A percentile compares a stretch with the other conserved stretches of the same genome.
phyloP scores from a whole-genome alignment of 2,113 vertebrate species.

The Poeciliopsis prolifica region DNA sequence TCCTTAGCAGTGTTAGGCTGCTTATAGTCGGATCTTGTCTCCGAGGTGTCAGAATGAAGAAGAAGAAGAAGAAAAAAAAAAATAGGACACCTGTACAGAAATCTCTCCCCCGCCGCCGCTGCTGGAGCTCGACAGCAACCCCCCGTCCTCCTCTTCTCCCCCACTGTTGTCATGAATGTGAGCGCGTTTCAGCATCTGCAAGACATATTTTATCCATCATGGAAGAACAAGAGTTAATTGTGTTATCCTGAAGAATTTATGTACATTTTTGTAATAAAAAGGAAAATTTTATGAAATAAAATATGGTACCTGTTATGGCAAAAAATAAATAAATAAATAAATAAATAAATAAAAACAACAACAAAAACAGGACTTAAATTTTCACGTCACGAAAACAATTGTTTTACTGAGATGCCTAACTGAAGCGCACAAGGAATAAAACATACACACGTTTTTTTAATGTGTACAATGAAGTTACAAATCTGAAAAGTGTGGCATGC shows the following conservation, averaged over 20 bases:
- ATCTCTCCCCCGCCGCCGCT: conserved; percentile 12
- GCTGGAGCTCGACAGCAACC: conserved; percentile 24
- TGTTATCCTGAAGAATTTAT: neutral
- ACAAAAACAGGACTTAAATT: too few relatives aligned
- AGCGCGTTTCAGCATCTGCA: conserved; percentile 16
- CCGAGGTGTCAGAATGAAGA: conserved; percentile 54
- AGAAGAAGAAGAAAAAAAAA: neutral
- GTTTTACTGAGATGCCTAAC: too few relatives aligned
- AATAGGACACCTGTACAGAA: conserved; percentile 71
- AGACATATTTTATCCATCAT: conserved; percentile 18
- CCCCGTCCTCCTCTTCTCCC: conserved; percentile 12
- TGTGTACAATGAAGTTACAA: too few relatives aligned
- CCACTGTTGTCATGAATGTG: conserved; percentile 44
- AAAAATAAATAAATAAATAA: too few relatives aligned
- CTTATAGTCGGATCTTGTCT: conserved; percentile 54
- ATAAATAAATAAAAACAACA: too few relatives aligned
- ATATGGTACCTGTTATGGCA: too few relatives aligned
- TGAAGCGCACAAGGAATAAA: too few relatives aligned
- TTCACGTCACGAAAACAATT: too few relatives aligned
- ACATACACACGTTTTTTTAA: neutral
- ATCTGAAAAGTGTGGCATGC: too few relatives aligned
- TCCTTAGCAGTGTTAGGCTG: conserved; percentile 42
- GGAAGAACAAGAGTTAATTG: neutral
- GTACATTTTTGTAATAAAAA: too few relatives aligned
- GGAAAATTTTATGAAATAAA: too few relatives aligned